Percentiles rank a stretch among this genome's conserved stretches.
Conservation (phyloP, 2,888 invertebrate genomes). For the Gibbula magus region DNA sequence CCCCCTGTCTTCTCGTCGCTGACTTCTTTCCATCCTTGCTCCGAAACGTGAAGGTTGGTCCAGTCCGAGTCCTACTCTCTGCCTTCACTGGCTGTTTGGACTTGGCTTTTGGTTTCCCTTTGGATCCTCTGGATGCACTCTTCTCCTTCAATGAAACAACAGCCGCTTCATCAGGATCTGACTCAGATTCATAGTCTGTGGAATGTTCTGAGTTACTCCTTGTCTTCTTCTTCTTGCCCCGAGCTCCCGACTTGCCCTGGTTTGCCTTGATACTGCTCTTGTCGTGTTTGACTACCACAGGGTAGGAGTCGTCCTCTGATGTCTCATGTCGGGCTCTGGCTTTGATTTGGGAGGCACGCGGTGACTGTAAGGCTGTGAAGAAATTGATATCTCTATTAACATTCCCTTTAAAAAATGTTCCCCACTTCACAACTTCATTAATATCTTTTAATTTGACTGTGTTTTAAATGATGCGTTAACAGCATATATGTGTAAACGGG, state of each 20-base stretch:
- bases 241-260: slow-evolving; percentile 19
- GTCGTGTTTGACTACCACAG: not conserved
- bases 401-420: not conserved
- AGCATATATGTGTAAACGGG: too few species aligned
- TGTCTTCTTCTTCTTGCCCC: not conserved
- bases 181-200: slow-evolving; percentile 26
- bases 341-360: not conserved
- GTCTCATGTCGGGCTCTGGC: not conserved
- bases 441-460: too few species aligned
- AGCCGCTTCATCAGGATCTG: slow-evolving; percentile 24
- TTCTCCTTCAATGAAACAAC: not conserved
- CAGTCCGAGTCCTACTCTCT: slow-evolving; percentile 31
- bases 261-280: not conserved
- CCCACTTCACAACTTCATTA: not conserved
- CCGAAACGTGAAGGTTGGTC: slow-evolving; percentile 60
- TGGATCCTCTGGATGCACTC: not conserved
- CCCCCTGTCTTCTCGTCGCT: slow-evolving; percentile 11
- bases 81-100: not conserved
- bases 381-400: not conserved
- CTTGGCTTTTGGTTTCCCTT: not conserved
- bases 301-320: slow-evolving; percentile 1
- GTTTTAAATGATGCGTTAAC: too few species aligned
- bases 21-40: slow-evolving; percentile 42
- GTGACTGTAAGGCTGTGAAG: slow-evolving; percentile 25
- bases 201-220: slow-evolving; percentile 13